Conservation (phyloP, 2,113 vertebrate genomes). For the Halcyon senegalensis region DNA sequence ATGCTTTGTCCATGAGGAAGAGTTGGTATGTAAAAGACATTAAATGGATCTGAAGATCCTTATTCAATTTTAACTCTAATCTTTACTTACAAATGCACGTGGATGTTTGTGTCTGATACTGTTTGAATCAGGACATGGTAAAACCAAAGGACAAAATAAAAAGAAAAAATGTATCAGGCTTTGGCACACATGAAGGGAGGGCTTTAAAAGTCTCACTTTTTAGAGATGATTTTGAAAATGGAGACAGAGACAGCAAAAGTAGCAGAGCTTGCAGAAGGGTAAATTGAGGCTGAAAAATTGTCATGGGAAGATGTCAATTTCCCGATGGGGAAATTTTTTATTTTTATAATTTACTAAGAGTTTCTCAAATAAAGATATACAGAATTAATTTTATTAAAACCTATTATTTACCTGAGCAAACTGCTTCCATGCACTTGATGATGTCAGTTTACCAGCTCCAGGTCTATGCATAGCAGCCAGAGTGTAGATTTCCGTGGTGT, state of each 20-base stretch:
- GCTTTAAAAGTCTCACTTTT: not conserved
- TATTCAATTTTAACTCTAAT: constrained; percentile 19
- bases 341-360: not conserved
- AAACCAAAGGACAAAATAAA: constrained; percentile 15
- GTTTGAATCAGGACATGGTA: not conserved
- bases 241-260: constrained; percentile 7
- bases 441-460: constrained; percentile 93
- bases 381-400: not conserved
- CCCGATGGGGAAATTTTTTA: not conserved
- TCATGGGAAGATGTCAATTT: not conserved
- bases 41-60: constrained; percentile 11
- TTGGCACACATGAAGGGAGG: not conserved
- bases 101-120: not conserved
- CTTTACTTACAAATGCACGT: not conserved
- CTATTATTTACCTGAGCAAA: constrained; percentile 88
- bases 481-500: constrained; percentile 84
- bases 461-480: constrained; percentile 87
- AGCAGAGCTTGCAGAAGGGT: constrained; percentile 19
- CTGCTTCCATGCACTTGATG: constrained; percentile 94
- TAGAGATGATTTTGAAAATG: not conserved
- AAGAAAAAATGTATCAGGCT: not conserved
- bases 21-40: constrained; percentile 6
- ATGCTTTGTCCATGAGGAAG: not conserved
- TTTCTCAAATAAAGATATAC: not conserved
- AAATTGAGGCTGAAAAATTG: not conserved